phyloP scores from a whole-genome alignment of 2,888 invertebrate species.

The Suillia variegata region DNA sequence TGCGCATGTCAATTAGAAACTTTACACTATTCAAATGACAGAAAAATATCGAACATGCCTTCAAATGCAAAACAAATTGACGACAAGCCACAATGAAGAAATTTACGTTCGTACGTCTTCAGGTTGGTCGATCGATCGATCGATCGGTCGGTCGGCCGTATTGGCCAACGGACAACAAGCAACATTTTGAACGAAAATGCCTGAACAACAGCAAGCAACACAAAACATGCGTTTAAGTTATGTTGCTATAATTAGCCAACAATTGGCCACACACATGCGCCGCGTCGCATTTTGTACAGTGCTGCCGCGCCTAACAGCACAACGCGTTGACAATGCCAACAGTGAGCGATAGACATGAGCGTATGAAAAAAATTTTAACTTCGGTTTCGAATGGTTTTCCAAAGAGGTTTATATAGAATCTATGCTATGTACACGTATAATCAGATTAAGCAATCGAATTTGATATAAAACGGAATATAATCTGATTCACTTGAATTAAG shows the following conservation, averaged over 20 bases:
- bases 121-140: too few relatives aligned
- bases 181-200: neutral
- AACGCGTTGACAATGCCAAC: slow-evolving; percentile 10
- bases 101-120: neutral
- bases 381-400: too few relatives aligned
- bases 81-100: neutral
- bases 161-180: neutral
- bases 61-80: slow-evolving; percentile 6
- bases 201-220: slow-evolving; percentile 6
- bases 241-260: slow-evolving; percentile 38
- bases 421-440: too few relatives aligned
- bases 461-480: too few relatives aligned
- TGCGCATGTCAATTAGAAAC: slow-evolving; percentile 46
- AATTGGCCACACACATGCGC: slow-evolving; percentile 34
- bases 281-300: neutral
- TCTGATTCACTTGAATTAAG: too few relatives aligned
- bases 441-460: too few relatives aligned
- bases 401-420: too few relatives aligned
- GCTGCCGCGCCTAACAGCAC: slow-evolving; percentile 13
- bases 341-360: too few relatives aligned
- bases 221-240: slow-evolving; percentile 30
- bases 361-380: too few relatives aligned
- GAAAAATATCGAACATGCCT: neutral
- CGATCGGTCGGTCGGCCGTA: neutral
- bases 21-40: neutral